Evolutionary conservation across 2,797 vertebrate genomes (phyloP), one percentile per base, ranked within the genome.

Genomic region (Kryptopterus vitreolus): DNA sequence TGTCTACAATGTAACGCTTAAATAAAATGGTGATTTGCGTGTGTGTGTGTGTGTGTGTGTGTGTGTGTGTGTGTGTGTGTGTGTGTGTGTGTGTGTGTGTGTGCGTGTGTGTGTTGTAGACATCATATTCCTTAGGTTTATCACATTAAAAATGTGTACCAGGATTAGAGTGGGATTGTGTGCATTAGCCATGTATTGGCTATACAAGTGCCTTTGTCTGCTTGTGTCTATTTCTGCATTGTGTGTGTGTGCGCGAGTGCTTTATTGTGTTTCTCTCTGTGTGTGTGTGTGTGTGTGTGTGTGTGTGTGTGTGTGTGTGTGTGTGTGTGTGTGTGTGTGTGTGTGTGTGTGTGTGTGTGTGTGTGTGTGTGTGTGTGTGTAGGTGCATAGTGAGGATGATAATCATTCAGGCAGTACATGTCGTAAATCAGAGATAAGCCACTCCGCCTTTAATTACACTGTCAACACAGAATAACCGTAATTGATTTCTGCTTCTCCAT

Each of bases 391-490:
- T 55, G 75, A 65, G 63, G 52, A 69, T 78, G 77, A 81, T 72
- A 81, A 82, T 91, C 92, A 52, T 81, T 83, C 82, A 61, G n/a
- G 82, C 84, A 68, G 84, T 68, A 81, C 73, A 86, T 65, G 77
- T 87, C 84, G 82, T 91, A 92, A 93, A 92, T 93, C 92, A 87
- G 89, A 76, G 86, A 92, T 89, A 92, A 89, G 86, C 89, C 89
- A 90, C 92, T 93, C 84, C 78, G 81, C 87, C 81, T 94, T 95
- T 98, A 96, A 97, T 97, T 95, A 95, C 94, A 95, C 95, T 97
- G 96, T 97, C 96, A 97, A 94, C 93, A 93, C 92, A 95, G 96
- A 96, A 96, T 95, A 98, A 97, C 94, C 92, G 93, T 94, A 92
- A 96, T 96, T 95, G 96, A 98, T 96, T 93, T 95, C 91, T 92